phyloP scores from a whole-genome alignment of 2,888 invertebrate species.

The Tribolium freemani region DNA sequence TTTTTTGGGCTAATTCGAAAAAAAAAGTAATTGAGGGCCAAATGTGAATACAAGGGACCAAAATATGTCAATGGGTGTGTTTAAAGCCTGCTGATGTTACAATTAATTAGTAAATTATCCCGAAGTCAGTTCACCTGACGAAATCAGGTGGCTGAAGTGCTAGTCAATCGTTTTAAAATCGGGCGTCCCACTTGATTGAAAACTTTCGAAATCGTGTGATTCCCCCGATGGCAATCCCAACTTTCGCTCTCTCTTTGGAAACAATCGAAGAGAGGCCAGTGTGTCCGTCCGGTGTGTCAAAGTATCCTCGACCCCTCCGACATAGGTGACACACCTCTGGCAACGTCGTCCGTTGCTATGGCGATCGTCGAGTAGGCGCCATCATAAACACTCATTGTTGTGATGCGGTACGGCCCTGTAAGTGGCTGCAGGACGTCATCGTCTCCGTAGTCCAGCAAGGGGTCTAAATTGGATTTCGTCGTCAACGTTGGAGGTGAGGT shows the following conservation, averaged over 20 bases:
- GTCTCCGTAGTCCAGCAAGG: slow-evolving; percentile 49
- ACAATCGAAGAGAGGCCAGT: background rate
- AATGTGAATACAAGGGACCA: too few relatives aligned
- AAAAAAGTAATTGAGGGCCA: too few relatives aligned
- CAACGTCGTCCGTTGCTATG: slow-evolving; percentile 67
- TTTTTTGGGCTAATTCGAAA: too few relatives aligned
- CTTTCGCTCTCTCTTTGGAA: background rate
- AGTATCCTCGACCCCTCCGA: slow-evolving; percentile 50
- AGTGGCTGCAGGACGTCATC: slow-evolving; percentile 60
- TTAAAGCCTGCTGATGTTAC: too few relatives aligned
- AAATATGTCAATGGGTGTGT: too few relatives aligned
- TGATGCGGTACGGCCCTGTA: slow-evolving; percentile 65
- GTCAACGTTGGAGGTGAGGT: slow-evolving; percentile 58
- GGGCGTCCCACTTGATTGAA: too few relatives aligned
- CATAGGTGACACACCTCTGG: slow-evolving; percentile 63
- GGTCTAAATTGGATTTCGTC: slow-evolving; percentile 67
- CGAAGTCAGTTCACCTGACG: too few relatives aligned
- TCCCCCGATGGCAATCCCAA: background rate
- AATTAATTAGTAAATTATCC: too few relatives aligned
- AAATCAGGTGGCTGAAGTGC: too few relatives aligned
- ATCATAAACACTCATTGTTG: slow-evolving; percentile 70
- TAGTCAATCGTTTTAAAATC: too few relatives aligned
- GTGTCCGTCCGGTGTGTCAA: slow-evolving; percentile 31
- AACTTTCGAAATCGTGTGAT: too few relatives aligned
- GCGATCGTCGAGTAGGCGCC: slow-evolving; percentile 69